Evolutionary conservation across 2,113 vertebrate genomes (phyloP).

Genomic region (Narcine bancroftii): DNA sequence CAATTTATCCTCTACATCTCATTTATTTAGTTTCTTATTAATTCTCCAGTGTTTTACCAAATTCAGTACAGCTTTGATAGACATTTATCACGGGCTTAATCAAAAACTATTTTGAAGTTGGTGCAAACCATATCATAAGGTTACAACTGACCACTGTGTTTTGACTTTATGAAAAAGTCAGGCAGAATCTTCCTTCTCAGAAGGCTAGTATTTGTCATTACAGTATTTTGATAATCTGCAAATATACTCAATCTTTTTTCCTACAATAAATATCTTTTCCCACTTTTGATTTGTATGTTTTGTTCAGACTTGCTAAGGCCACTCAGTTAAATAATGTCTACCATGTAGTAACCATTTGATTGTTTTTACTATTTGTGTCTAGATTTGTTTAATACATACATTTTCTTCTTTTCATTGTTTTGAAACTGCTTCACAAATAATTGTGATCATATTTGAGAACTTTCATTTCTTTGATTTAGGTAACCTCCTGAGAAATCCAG

Average conservation of each 20-base stretch:
- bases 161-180: too few species aligned
- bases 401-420: not conserved
- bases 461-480: slow-evolving; percentile 51
- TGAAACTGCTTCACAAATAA: not conserved
- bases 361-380: not conserved
- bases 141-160: too few species aligned
- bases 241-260: not conserved
- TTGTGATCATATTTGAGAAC: not conserved
- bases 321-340: not conserved
- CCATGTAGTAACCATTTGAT: not conserved
- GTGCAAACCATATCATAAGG: too few species aligned
- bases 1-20: too few species aligned
- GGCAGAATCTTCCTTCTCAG: too few species aligned
- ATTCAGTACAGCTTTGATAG: too few species aligned
- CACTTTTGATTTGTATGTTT: not conserved
- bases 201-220: too few species aligned
- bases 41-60: too few species aligned
- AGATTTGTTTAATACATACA: not conserved
- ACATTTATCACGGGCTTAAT: too few species aligned
- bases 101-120: too few species aligned
- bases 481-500: slow-evolving; percentile 85
- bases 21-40: too few species aligned
- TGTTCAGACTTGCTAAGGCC: not conserved
- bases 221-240: not conserved
- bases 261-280: not conserved